These are phyloP conservation scores for Toxotes chatareus DNA, from an alignment of 2,113 vertebrate species.

Conservation along the genomic window DNA sequence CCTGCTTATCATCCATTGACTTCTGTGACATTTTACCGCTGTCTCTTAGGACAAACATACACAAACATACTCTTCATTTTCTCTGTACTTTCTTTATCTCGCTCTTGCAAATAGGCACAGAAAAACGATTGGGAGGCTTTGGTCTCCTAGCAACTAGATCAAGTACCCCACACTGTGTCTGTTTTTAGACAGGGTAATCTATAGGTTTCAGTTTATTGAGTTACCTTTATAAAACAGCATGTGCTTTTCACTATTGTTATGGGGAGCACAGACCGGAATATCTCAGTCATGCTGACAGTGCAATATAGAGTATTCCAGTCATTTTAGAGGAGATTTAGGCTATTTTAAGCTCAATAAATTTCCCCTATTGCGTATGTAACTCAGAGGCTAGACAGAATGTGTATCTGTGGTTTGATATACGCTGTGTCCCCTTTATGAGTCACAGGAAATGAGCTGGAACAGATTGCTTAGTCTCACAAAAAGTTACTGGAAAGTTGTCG, in stretches of 20 bases:
- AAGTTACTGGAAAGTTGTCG: slow-evolving; percentile 12
- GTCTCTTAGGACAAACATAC: slow-evolving; percentile 51
- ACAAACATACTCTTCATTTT: slow-evolving; percentile 34
- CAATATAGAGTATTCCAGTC: background rate
- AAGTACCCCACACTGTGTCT: slow-evolving; percentile 43
- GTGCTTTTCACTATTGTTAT: slow-evolving; percentile 4
- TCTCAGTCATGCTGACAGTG: slow-evolving; percentile 7
- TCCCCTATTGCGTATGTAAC: slow-evolving; percentile 17
- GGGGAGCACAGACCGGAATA: background rate
- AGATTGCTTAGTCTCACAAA: slow-evolving; percentile 33
- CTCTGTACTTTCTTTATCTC: background rate
- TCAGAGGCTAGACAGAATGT: slow-evolving; percentile 24
- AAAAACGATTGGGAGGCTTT: slow-evolving; percentile 26
- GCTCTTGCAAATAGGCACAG: slow-evolving; percentile 21
- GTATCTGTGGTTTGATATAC: slow-evolving; percentile 25
- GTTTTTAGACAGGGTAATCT: slow-evolving; percentile 49
- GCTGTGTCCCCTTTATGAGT: slow-evolving; percentile 34
- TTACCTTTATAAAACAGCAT: slow-evolving; percentile 2
- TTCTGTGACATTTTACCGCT: slow-evolving; percentile 39
- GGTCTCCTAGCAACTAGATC: slow-evolving; percentile 74
- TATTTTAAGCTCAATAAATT: slow-evolving; percentile 49
- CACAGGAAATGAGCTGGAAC: slow-evolving; percentile 58
- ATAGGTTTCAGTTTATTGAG: slow-evolving; percentile 38
- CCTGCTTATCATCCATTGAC: slow-evolving; percentile 57
- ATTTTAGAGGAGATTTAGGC: background rate